These are phyloP conservation scores for Thecophora atra DNA, from an alignment of 2,888 invertebrate genomes.

Conservation along the genomic window DNA sequence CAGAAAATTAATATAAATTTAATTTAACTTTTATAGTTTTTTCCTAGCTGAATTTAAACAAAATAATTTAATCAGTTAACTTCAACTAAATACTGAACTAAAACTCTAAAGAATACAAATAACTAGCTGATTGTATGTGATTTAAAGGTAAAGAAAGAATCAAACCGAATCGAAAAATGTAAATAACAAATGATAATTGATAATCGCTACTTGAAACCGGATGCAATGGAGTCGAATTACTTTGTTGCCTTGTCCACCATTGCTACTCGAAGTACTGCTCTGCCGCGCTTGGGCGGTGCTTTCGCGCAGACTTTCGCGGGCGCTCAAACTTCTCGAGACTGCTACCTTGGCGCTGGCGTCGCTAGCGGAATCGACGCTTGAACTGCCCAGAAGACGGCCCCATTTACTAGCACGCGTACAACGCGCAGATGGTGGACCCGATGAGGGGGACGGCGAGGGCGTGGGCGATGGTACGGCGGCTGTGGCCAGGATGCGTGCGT, in stretches of 20 bases:
- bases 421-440: conserved; percentile 68
- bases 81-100: background rate
- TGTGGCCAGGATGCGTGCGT: conserved; percentile 64
- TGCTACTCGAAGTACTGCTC: conserved; percentile 67
- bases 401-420: conserved; percentile 75
- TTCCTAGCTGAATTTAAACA: too few species aligned
- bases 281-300: conserved; percentile 66
- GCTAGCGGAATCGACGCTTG: conserved; percentile 79
- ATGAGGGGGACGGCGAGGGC: conserved; percentile 66
- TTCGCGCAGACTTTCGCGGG: conserved; percentile 68
- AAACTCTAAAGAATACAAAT: background rate
- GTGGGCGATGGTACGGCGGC: conserved; percentile 64
- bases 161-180: background rate
- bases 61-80: background rate
- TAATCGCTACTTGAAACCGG: background rate
- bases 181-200: background rate
- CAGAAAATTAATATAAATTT: too few species aligned
- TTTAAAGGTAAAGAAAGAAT: background rate
- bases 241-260: conserved; percentile 68
- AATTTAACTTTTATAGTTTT: too few species aligned
- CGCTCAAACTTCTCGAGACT: conserved; percentile 71
- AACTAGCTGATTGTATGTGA: background rate
- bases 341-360: conserved; percentile 70
- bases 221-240: conserved; percentile 57
- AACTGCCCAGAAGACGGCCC: conserved; percentile 83